phyloP scores from a whole-genome alignment of 2,888 invertebrate species.

The Lepidocyrtoides sp. region DNA sequence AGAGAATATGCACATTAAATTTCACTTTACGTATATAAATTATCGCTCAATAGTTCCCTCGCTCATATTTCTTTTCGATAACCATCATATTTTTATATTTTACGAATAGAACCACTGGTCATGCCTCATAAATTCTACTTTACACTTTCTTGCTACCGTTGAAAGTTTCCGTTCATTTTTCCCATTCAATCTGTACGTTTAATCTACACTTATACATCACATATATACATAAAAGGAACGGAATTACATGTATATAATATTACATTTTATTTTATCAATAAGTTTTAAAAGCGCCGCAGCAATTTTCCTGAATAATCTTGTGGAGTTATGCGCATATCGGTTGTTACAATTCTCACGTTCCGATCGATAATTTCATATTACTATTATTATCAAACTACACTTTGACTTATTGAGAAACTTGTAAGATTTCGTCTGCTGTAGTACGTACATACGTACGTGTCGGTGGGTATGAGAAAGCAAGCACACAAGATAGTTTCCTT shows the following conservation, averaged over 20 bases:
- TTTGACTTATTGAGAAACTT: constrained; percentile 59
- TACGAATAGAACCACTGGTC: background rate
- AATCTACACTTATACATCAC: too few species aligned
- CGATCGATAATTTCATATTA: constrained; percentile 47
- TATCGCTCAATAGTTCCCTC: too few species aligned
- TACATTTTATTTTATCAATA: too few species aligned
- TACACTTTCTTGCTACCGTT: constrained; percentile 1
- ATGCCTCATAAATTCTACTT: constrained; percentile 53
- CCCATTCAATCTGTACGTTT: background rate
- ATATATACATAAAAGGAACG: too few species aligned
- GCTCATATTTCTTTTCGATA: background rate
- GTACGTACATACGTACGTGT: too few species aligned
- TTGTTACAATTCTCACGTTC: background rate
- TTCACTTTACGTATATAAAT: too few species aligned
- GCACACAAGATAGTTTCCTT: too few species aligned
- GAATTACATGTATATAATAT: too few species aligned
- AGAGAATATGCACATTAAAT: too few species aligned
- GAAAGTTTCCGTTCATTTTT: too few species aligned
- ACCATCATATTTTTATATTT: background rate
- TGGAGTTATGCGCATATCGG: background rate
- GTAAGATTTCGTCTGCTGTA: constrained; percentile 54
- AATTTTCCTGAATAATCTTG: background rate
- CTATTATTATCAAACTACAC: background rate
- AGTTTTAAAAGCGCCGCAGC: background rate
- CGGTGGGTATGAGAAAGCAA: too few species aligned